These are phyloP conservation scores for Cosmia pyralina DNA, from an alignment of 2,888 invertebrate species.

Conservation along the genomic window DNA sequence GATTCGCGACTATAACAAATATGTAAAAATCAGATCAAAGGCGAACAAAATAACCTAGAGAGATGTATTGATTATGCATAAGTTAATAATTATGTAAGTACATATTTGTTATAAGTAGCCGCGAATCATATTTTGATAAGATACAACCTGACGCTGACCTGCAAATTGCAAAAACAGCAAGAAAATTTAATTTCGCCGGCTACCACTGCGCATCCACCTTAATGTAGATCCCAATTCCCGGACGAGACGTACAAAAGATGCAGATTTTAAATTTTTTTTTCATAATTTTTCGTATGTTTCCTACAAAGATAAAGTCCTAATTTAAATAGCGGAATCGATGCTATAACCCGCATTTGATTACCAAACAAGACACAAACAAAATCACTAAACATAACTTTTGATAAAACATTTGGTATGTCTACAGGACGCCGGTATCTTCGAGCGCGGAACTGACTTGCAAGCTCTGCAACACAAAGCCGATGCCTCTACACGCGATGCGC, in stretches of 20 bases:
- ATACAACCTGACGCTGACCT: too few species aligned
- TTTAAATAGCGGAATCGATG: neutral
- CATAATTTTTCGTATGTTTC: neutral
- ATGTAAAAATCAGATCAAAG: too few species aligned
- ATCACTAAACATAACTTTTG: neutral
- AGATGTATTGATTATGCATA: too few species aligned
- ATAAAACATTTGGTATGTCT: neutral
- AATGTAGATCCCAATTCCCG: neutral
- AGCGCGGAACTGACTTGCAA: conserved; percentile 80
- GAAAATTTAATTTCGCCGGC: too few species aligned
- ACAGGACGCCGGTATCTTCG: conserved; percentile 77
- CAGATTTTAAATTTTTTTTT: neutral
- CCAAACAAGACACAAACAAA: neutral
- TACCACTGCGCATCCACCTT: too few species aligned
- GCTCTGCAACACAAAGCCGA: conserved; percentile 82
- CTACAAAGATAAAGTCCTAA: neutral
- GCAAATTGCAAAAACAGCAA: too few species aligned
- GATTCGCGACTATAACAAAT: too few species aligned
- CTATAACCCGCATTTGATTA: neutral
- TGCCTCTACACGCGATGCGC: conserved; percentile 85
- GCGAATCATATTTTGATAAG: too few species aligned
- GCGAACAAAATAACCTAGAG: too few species aligned
- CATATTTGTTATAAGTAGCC: too few species aligned
- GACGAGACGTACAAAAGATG: neutral
- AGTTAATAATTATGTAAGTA: too few species aligned